Conservation (phyloP, 2,888 invertebrate genomes). For the Orthosia gothica region DNA sequence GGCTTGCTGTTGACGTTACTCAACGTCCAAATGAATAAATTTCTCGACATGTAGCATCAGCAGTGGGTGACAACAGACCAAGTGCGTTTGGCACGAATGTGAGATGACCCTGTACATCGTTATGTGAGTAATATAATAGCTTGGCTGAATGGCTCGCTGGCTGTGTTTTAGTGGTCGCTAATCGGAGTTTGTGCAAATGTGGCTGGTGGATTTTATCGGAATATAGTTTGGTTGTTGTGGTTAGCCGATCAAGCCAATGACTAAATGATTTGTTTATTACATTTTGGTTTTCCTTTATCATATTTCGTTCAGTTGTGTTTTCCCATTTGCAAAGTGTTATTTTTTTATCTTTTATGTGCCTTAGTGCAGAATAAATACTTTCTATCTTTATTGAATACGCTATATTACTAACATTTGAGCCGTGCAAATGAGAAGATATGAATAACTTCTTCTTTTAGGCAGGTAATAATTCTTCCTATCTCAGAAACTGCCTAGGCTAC, state of each 20-base stretch:
- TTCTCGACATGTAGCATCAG: conserved; percentile 76
- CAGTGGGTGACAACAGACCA: conserved; percentile 75
- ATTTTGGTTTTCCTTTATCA: too few species aligned
- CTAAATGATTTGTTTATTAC: background rate
- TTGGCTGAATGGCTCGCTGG: conserved; percentile 56
- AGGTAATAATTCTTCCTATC: background rate
- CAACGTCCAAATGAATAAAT: conserved; percentile 79
- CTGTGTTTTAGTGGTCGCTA: conserved; percentile 62
- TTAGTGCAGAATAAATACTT: too few species aligned
- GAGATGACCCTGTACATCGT: conserved; percentile 73
- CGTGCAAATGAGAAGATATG: background rate
- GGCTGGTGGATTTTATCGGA: conserved; percentile 12
- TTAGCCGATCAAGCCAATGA: background rate
- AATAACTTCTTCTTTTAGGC: background rate
- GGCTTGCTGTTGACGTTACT: conserved; percentile 65
- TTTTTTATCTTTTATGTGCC: too few species aligned
- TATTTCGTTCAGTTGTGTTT: too few species aligned
- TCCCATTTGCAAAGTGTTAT: too few species aligned
- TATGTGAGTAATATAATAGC: conserved; percentile 61
- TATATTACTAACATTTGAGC: background rate
- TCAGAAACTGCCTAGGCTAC: background rate
- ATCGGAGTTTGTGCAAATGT: conserved; percentile 46
- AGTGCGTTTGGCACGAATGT: conserved; percentile 80
- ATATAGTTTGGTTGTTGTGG: background rate
- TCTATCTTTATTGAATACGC: background rate